Percentiles rank a stretch among this genome's conserved stretches.
Evolutionary conservation across 2,888 invertebrate species (phyloP).

Genomic region (Brenthis daphne): DNA sequence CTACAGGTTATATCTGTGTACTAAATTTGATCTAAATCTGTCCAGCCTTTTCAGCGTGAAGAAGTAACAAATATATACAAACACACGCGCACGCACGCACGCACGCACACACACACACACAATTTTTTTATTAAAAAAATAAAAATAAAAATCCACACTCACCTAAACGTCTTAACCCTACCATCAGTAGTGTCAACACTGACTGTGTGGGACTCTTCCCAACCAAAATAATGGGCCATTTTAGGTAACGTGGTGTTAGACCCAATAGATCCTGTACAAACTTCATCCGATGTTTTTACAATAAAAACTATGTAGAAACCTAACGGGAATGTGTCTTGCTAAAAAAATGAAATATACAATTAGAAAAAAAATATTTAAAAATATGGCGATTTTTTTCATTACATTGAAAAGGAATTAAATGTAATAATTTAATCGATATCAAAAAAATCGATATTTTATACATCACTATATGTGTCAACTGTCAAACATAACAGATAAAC

Average conservation of each 20-base stretch:
- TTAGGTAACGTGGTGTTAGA: constrained; percentile 54
- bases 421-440: no score
- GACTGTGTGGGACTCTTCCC: constrained; percentile 47
- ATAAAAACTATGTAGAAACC: constrained; percentile 92
- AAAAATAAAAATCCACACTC: constrained; percentile 23
- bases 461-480: background rate
- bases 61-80: background rate
- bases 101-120: no score
- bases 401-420: background rate
- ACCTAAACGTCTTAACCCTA: constrained; percentile 67
- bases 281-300: constrained; percentile 85
- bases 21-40: no score
- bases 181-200: constrained; percentile 55
- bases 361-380: background rate
- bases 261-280: constrained; percentile 62
- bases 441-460: no score
- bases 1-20: no score
- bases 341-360: constrained; percentile 30
- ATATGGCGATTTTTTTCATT: background rate
- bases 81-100: no score
- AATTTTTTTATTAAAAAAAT: no score
- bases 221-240: constrained; percentile 60
- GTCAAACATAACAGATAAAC: background rate
- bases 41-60: no score
- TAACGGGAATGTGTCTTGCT: constrained; percentile 85